A percentile compares a stretch with the other conserved stretches of the same genome.
Evolutionary conservation across 2,888 invertebrate genomes (phyloP).

Genomic region (Parnassius smintheus): DNA sequence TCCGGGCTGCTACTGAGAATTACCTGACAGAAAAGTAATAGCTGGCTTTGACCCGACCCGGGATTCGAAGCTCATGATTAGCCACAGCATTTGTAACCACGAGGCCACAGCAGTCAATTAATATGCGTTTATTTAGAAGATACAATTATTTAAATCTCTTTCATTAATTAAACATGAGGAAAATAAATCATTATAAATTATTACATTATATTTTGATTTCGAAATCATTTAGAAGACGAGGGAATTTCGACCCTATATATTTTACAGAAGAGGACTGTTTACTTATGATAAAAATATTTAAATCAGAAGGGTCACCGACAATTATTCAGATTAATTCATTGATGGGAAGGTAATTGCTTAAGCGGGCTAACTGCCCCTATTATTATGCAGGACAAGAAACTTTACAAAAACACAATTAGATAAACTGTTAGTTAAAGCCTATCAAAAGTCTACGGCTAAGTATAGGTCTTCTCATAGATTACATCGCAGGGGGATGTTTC

Average conservation of each 20-base stretch:
- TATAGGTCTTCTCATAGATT: too few species aligned
- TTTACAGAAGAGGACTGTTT: background rate
- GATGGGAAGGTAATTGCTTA: slow-evolving; percentile 28
- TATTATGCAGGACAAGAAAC: background rate
- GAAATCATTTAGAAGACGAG: background rate
- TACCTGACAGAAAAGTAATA: too few species aligned
- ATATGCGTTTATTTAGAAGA: background rate
- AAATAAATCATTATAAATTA: slow-evolving; percentile 16
- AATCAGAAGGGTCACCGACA: slow-evolving; percentile 27
- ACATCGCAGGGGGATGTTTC: too few species aligned
- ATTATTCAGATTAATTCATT: slow-evolving; percentile 38
- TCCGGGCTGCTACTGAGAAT: too few species aligned
- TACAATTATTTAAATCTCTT: slow-evolving; percentile 14
- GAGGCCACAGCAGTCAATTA: too few species aligned
- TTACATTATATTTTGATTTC: slow-evolving; percentile 8
- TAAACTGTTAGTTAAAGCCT: background rate
- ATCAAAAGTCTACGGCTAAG: too few species aligned
- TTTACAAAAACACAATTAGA: background rate
- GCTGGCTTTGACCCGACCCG: too few species aligned
- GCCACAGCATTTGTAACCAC: too few species aligned
- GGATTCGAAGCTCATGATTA: too few species aligned
- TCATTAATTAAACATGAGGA: slow-evolving; percentile 17
- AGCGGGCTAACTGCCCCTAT: background rate
- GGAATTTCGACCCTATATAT: slow-evolving; percentile 4
- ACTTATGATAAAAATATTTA: slow-evolving; percentile 1